Conservation (phyloP, 2,888 invertebrate species). For the Drepanosiphum platanoidis region DNA sequence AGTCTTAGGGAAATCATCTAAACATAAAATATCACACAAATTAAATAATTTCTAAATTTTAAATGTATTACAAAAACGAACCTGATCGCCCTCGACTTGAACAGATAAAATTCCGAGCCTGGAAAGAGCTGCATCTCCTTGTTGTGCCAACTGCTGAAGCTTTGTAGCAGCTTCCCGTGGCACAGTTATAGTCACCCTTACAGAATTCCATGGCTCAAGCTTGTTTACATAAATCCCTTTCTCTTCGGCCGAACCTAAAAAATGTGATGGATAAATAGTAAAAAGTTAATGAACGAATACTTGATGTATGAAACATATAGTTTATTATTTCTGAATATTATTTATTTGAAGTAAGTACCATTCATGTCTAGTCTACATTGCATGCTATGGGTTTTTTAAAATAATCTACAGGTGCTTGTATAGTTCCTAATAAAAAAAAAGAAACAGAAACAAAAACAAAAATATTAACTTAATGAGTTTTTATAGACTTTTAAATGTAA, state of each 20-base stretch:
- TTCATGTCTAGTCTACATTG: slow-evolving; percentile 62
- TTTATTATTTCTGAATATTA: neutral
- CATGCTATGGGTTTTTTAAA: slow-evolving; percentile 62
- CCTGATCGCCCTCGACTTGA: slow-evolving; percentile 90
- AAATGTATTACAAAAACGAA: slow-evolving; percentile 70
- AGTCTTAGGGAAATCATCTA: slow-evolving; percentile 74
- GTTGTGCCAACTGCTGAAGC: slow-evolving; percentile 89
- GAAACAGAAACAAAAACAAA: slow-evolving; percentile 47
- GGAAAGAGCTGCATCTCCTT: slow-evolving; percentile 87
- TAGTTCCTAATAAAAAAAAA: slow-evolving; percentile 62
- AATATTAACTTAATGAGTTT: slow-evolving; percentile 33
- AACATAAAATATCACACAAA: slow-evolving; percentile 8
- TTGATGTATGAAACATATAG: neutral
- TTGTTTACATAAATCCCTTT: slow-evolving; percentile 72
- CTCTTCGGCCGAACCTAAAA: slow-evolving; percentile 68
- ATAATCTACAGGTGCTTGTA: slow-evolving; percentile 62
- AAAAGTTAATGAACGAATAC: neutral
- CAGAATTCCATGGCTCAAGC: slow-evolving; percentile 98
- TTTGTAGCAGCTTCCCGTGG: slow-evolving; percentile 94
- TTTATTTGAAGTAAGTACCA: slow-evolving; percentile 58
- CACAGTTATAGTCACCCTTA: slow-evolving; percentile 96
- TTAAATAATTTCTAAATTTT: slow-evolving; percentile 11
- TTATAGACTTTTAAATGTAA: slow-evolving; percentile 40
- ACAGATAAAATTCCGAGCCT: slow-evolving; percentile 94
- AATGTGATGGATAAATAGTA: slow-evolving; percentile 4